Evolutionary conservation across 1,140 invertebrate genomes (phyloP).

Genomic region (Rhynchophorus ferrugineus): DNA sequence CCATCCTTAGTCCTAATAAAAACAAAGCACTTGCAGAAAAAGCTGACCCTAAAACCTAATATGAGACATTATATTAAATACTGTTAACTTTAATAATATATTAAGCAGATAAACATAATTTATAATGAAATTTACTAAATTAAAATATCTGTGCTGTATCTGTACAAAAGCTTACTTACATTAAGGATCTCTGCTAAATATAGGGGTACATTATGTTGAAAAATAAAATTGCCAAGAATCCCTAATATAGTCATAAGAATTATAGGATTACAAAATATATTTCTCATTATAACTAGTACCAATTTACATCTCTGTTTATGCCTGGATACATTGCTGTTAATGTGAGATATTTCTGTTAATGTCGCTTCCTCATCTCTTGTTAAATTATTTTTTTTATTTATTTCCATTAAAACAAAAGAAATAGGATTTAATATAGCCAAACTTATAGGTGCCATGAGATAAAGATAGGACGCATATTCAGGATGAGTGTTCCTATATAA

Average conservation of each 20-base stretch:
- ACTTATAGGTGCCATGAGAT: conserved; percentile 90
- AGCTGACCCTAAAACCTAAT: conserved; percentile 71
- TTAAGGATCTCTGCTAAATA: conserved; percentile 68
- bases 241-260: conserved; percentile 90
- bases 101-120: no score
- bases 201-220: conserved; percentile 67
- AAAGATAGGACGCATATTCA: conserved; percentile 85
- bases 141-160: no score
- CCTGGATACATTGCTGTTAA: background rate
- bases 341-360: conserved; percentile 8
- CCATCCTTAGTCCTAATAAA: conserved; percentile 83
- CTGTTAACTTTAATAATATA: no score
- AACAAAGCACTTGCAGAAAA: conserved; percentile 90
- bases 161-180: no score
- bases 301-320: conserved; percentile 34
- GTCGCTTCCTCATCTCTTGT: conserved; percentile 8
- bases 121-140: no score
- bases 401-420: conserved; percentile 85
- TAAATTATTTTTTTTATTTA: conserved; percentile 52
- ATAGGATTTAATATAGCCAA: conserved; percentile 88
- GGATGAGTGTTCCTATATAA: conserved; percentile 73
- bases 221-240: conserved; percentile 76
- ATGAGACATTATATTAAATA: conserved; percentile 17
- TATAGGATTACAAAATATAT: conserved; percentile 81
- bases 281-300: conserved; percentile 49